Percentiles rank a stretch among this genome's conserved stretches.
These are phyloP conservation scores for Colletes latitarsis DNA, from an alignment of 1,140 invertebrate species.

Conservation along the genomic window DNA sequence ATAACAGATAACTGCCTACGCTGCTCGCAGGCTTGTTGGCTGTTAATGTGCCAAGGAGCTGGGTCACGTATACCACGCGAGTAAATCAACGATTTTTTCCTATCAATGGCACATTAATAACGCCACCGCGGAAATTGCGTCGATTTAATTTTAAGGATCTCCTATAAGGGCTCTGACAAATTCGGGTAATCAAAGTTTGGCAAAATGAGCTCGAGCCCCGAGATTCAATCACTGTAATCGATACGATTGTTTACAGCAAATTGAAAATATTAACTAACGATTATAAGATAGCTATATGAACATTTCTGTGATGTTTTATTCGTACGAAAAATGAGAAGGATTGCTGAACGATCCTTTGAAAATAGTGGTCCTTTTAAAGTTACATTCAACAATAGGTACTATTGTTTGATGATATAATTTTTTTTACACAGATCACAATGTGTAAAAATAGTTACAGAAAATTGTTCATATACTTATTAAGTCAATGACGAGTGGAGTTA, in stretches of 20 bases:
- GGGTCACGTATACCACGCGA: background rate
- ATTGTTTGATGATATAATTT: no score
- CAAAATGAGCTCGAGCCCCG: background rate
- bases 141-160: background rate
- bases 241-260: background rate
- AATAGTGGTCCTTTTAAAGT: no score
- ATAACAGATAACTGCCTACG: conserved; percentile 41
- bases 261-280: background rate
- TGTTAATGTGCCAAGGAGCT: background rate
- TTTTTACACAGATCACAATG: no score
- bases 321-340: no score
- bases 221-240: background rate
- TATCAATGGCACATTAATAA: conserved; percentile 14
- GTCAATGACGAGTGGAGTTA: no score
- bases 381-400: no score
- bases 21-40: background rate
- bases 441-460: no score
- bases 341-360: no score
- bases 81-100: conserved; percentile 22
- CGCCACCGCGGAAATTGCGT: background rate
- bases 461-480: no score
- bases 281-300: background rate
- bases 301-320: no score
- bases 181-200: background rate
- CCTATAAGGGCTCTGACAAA: background rate